Evolutionary conservation across 2,113 vertebrate species (phyloP).

Genomic region (Aptenodytes forsteri): DNA sequence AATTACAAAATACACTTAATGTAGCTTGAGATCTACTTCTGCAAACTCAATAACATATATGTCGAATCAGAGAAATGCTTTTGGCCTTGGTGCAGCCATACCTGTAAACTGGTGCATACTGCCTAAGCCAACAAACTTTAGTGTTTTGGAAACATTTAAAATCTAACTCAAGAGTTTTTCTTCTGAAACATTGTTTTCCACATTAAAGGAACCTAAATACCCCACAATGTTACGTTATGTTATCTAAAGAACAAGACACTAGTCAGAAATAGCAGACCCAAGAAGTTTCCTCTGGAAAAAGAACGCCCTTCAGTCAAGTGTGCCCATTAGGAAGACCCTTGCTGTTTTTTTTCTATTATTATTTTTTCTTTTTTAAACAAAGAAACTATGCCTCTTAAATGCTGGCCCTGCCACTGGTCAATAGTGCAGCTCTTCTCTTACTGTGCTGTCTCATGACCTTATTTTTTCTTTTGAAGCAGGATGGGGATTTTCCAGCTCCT

Average conservation of each 20-base stretch:
- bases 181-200: background rate
- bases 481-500: constrained; percentile 11
- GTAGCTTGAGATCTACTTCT: background rate
- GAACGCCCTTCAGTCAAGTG: background rate
- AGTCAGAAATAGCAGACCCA: background rate
- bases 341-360: background rate
- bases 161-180: fast-evolving
- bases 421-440: background rate
- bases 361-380: background rate
- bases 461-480: background rate
- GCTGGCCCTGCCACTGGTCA: background rate
- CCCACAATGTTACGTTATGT: fast-evolving
- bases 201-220: background rate
- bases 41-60: fast-evolving
- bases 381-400: background rate
- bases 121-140: too few species aligned
- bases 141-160: background rate
- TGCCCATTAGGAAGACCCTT: background rate
- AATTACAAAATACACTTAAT: background rate
- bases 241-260: background rate
- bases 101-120: background rate
- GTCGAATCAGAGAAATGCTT: background rate
- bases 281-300: background rate
- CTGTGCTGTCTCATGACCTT: background rate
- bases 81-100: background rate